Base-by-base conservation (phyloP, 2,888 invertebrate species). In the Epicampocera succincta region DNA sequence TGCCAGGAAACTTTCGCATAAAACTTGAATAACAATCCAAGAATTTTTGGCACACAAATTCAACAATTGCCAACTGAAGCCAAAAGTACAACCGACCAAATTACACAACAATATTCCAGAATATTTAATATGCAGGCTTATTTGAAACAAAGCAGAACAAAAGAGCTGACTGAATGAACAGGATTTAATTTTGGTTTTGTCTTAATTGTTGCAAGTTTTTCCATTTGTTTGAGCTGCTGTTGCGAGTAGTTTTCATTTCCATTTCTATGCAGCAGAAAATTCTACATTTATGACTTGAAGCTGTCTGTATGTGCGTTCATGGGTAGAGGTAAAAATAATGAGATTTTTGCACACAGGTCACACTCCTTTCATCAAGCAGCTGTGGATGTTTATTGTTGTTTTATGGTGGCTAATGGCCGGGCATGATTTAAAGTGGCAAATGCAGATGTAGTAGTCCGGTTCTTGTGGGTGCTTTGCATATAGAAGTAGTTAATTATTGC, bases 401-500 rank as follows among this genome's bases (percentile, higher is more conserved):
- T 25, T 40, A 54, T 13, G 46, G 15, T 66, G 33, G 12, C 29
- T 52, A 44, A 65, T 65, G 46, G 63, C 38, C 6, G 63, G 19
- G n/a, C 29, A 58, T 33, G 42, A 76, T 33, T 68, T 42, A 60
- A 75, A 68, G 21, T 58, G 50, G 48, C 21, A 58, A 50, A 58
- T 63, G 29, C 19, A 84, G 58, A 15, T 50, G 17, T 8, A 58
- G 84, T 80, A 86, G 80, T 86, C 83, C 84, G 86, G 85, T 60
- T 87, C 83, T 83, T 81, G 79, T 60, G 75, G 77, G 77, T 82
- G 83, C 81, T 80, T 88, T 88, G 89, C 88, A 88, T 87, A 86
- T 85, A 86, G 85, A 87, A 87, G 85, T 86, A 86, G 87, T 88
- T 89, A 85, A 88, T 88, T 88, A 88, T 87, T 84, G 83, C 84